A percentile compares a stretch with the other conserved stretches of the same genome.
Evolutionary conservation across 1,140 invertebrate genomes (phyloP).

Genomic region (Zaprionus africanus): DNA sequence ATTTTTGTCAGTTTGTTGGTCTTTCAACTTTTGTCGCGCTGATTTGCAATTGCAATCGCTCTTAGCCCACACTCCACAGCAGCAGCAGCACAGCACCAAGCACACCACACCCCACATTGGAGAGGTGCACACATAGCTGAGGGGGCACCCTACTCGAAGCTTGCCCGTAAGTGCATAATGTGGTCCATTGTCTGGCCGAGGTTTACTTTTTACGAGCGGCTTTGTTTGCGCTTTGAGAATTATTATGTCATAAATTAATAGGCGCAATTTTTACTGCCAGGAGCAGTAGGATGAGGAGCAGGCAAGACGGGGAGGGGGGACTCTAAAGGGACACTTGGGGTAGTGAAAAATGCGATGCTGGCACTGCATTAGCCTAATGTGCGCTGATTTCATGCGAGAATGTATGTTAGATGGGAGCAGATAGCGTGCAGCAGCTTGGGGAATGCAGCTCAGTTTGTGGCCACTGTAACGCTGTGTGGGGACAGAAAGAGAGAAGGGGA

Average conservation of each 20-base stretch:
- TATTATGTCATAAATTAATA: conserved; percentile 83
- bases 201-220: conserved; percentile 70
- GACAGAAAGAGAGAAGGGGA: background rate
- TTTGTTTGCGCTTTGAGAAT: conserved; percentile 81
- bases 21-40: conserved; percentile 72
- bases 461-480: background rate
- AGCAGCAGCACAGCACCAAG: no score
- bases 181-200: conserved; percentile 62
- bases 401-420: conserved; percentile 53
- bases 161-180: conserved; percentile 62
- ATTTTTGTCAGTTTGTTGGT: conserved; percentile 44
- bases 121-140: conserved; percentile 17
- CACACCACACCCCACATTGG: background rate
- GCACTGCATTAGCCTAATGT: conserved; percentile 69
- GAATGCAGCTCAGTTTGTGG: background rate
- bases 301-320: background rate
- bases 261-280: conserved; percentile 69
- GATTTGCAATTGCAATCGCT: conserved; percentile 61
- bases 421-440: conserved; percentile 39
- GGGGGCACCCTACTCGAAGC: conserved; percentile 46
- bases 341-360: conserved; percentile 66
- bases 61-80: conserved; percentile 16
- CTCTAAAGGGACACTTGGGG: conserved; percentile 58
- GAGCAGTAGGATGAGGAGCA: conserved; percentile 4
- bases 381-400: conserved; percentile 41